Conservation (phyloP, 2,113 vertebrate species). For the Crypturellus undulatus region DNA sequence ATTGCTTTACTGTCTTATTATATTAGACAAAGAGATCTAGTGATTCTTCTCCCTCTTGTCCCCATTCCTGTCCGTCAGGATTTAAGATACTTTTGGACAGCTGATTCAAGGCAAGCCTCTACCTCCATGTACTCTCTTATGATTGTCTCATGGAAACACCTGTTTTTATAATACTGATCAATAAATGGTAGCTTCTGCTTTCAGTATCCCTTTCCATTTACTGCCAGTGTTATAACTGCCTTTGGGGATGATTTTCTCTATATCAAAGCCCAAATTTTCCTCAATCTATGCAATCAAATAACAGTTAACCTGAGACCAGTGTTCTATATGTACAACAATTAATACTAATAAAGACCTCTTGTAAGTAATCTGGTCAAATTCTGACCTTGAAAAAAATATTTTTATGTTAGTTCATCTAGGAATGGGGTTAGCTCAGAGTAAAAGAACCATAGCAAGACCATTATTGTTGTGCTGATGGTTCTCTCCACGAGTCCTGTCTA, state of each 20-base stretch:
- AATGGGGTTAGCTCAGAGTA: slow-evolving; percentile 11
- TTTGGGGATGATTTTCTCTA: not conserved
- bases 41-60: not conserved
- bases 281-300: not conserved
- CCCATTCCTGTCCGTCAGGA: not conserved
- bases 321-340: not conserved
- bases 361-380: not conserved
- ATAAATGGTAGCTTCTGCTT: not conserved
- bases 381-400: not conserved
- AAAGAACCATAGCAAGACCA: slow-evolving; percentile 3
- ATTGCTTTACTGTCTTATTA: not conserved
- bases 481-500: slow-evolving; percentile 10
- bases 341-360: not conserved
- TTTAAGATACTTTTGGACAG: not conserved
- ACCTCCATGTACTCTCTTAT: not conserved
- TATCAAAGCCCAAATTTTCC: not conserved
- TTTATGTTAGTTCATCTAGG: not conserved
- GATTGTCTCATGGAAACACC: not conserved
- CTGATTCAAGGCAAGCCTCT: not conserved
- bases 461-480: not conserved
- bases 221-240: not conserved
- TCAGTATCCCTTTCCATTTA: not conserved
- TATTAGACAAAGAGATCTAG: not conserved
- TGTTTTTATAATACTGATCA: not conserved
- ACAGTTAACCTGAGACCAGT: not conserved